Evolutionary conservation across 2,888 invertebrate species (phyloP).

Genomic region (Rhogogaster chlorosoma): DNA sequence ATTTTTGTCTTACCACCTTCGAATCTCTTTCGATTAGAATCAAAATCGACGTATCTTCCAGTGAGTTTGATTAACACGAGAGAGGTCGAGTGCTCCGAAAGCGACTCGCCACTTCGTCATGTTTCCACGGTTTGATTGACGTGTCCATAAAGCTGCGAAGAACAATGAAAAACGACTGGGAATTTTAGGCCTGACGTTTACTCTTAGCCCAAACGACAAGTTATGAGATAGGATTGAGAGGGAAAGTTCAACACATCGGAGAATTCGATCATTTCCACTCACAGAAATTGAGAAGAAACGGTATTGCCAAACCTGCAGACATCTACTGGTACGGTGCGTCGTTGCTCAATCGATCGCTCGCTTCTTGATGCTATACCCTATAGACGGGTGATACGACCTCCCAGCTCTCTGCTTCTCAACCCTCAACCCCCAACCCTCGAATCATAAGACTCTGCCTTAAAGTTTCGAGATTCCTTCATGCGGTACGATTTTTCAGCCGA

Average conservation of each 20-base stretch:
- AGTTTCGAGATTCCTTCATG: constrained; percentile 17
- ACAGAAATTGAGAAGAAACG: constrained; percentile 11
- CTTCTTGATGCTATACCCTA: constrained; percentile 57
- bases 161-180: not conserved
- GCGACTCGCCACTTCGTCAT: not conserved
- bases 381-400: constrained; percentile 53
- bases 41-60: not conserved
- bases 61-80: not conserved
- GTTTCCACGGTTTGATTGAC: not conserved
- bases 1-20: not conserved
- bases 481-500: not conserved
- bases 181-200: not conserved
- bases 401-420: constrained; percentile 52
- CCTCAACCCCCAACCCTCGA: constrained; percentile 54
- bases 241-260: not conserved
- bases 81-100: not conserved
- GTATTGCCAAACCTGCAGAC: constrained; percentile 42
- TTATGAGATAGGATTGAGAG: not conserved
- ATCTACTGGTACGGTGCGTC: constrained; percentile 54
- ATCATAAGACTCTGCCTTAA: constrained; percentile 34
- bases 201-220: not conserved
- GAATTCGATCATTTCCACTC: not conserved
- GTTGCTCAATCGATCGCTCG: constrained; percentile 62
- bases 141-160: not conserved
- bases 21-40: not conserved